Evolutionary conservation across 2,888 invertebrate species (phyloP), one percentile per base, ranked within the genome.

Genomic region (Synergus itoensis): DNA sequence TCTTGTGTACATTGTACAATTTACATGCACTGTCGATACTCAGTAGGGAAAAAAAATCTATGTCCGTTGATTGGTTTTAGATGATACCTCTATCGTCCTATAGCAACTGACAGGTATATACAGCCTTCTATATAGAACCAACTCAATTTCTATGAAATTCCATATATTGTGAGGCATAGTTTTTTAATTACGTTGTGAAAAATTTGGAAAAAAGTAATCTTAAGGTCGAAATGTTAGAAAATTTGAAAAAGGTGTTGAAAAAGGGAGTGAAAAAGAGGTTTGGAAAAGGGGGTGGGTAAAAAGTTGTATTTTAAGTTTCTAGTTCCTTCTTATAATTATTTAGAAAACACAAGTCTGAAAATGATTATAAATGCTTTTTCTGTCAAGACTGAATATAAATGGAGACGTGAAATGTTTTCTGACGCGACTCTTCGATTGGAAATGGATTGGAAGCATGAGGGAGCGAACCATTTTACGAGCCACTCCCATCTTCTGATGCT

Each of bases 371-470:
- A 18, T 11, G 3, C n/a, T 9, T 53, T 53, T 7, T 57, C 11
- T 9, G 18, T 18, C 18, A 18, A 7, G 7, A 7, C 5, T 57
- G 18, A 11, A 3, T 18, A 57, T 57, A 28, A 28, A 62, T 1
- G 4, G 5, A 21, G 21, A 62, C 14, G 11, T 12, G 14, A 14
- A 62, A 28, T 62, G 12, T 62, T 14, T 28, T 28, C 62, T 81
- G 84, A 85, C 81, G 83, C 83, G 86, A 87, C 86, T 86, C 84
- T 84, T 79, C 84, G 84, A 87, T 87, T 86, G 84, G 85, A 87
- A 88, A 76, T 79, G 77, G 85, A 76, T 82, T 81, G 88, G 87
- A 88, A 88, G 85, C 82, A 84, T 83, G 78, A 79, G 75, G 67
- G 83, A 79, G 80, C 78, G 80, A 78, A 78, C 82, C 77, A 75